Percentiles rank a stretch among this genome's conserved stretches.
Conservation (phyloP, 2,797 vertebrate species). For the Hipposideros larvatus region DNA sequence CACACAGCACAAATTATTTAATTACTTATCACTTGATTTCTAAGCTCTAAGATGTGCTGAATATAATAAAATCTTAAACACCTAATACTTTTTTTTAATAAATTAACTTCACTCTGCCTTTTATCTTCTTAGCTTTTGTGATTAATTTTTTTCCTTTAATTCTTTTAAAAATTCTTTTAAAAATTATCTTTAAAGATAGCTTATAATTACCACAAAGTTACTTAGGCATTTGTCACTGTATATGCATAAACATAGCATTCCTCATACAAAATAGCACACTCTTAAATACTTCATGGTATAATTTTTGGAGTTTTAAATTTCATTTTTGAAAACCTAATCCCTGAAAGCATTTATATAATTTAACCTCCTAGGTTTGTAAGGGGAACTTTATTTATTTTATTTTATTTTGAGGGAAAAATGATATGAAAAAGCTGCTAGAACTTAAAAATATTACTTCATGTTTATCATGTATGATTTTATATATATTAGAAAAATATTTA, state of each 20-base stretch:
- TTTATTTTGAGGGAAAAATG: background rate
- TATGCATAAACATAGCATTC: background rate
- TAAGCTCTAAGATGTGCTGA: background rate
- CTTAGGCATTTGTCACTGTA: background rate
- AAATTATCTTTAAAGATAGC: background rate
- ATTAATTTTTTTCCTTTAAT: background rate
- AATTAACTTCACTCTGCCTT: background rate
- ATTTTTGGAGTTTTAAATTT: conserved; percentile 33
- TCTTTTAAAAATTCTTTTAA: background rate
- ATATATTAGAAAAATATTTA: background rate
- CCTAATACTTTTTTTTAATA: background rate
- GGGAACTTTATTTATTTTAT: background rate
- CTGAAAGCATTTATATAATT: background rate
- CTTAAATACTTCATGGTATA: background rate
- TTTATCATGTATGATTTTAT: background rate
- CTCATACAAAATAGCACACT: background rate
- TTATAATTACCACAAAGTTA: background rate
- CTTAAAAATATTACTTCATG: background rate
- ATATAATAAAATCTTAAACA: background rate
- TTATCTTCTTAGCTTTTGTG: background rate
- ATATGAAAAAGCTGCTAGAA: background rate
- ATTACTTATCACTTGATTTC: background rate
- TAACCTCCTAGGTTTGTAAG: background rate
- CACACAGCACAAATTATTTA: background rate
- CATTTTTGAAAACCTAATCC: background rate